Base-by-base conservation (phyloP, 2,797 vertebrate species). In the Hydrolagus colliei region DNA sequence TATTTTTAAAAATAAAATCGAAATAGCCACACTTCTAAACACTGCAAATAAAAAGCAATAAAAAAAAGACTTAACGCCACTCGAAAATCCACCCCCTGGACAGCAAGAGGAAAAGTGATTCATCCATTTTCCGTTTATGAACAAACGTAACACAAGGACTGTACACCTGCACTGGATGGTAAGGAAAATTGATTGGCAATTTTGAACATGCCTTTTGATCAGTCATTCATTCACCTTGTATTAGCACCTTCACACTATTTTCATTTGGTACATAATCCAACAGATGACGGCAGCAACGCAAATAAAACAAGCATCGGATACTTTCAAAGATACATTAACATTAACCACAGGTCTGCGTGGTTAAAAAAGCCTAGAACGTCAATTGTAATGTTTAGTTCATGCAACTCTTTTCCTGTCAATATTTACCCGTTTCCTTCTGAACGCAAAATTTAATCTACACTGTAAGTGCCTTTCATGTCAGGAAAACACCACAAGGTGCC, bases 111-210 rank as follows among this genome's bases (percentile, higher is more conserved):
- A 35, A 76, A 59, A 59, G 20, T 73, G 27, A 22, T 59, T 27
- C 20, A 76, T 75, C 52, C 41, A 76, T 76, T 52, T 76, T 59
- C 11, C 74, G 52, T 76, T 76, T 76, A 76, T 20, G 74, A 52
- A 35, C 7, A 76, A 16, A 52, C 16, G 20, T 9, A 76, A 76
- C 9, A 52, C 74, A 76, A 59, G 14, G 27, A 16, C 73, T 9
- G 18, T 76, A 18, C 32, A 41, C 8, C 41, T 76, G 14, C 59
- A 35, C 13, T 75, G 14, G 35, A 52, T 76, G 13, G 52, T 76
- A 52, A 9, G 52, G 52, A 41, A 68, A 76, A 32, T 18, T 9
- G 59, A 76, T 59, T 18, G 18, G 18, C 73, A 74, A 76, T 20
- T 76, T 76, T 14, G 59, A 76, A 76, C 18, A 52, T 59, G 20